Percentiles rank a stretch among this genome's conserved stretches.
Evolutionary conservation across 2,113 vertebrate species (phyloP).

Genomic region (Podiceps cristatus): DNA sequence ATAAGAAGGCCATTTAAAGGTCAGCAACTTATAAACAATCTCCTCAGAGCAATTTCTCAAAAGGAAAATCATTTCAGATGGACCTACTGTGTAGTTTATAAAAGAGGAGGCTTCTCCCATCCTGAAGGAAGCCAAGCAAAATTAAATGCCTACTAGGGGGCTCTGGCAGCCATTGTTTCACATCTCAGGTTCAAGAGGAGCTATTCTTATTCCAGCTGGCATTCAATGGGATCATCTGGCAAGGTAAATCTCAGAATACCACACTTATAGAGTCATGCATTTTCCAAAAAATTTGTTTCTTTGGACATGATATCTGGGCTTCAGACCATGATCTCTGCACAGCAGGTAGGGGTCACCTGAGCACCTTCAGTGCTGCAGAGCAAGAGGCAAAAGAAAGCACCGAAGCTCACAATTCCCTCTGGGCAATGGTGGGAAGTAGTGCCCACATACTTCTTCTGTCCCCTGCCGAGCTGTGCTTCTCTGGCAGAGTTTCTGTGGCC

Average conservation of each 20-base stretch:
- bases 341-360: no score
- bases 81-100: not conserved
- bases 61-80: constrained; percentile 29
- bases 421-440: not conserved
- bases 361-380: not conserved
- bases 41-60: constrained; percentile 23
- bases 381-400: not conserved
- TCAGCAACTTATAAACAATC: constrained; percentile 68
- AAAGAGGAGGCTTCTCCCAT: not conserved
- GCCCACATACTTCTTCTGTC: rapidly evolving
- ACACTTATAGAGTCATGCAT: not conserved
- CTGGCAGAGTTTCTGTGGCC: not conserved
- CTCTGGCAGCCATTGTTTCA: not conserved
- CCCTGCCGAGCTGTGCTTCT: not conserved
- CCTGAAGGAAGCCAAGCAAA: constrained; percentile 18
- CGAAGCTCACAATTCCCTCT: not conserved
- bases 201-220: not conserved
- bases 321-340: not conserved
- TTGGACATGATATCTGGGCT: not conserved
- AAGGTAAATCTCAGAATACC: not conserved
- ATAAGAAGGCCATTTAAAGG: constrained; percentile 72
- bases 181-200: not conserved
- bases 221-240: not conserved
- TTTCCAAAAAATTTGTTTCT: not conserved
- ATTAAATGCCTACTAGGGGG: not conserved